Conservation (phyloP, 2,888 invertebrate genomes). For the Cheilosia pagana region DNA sequence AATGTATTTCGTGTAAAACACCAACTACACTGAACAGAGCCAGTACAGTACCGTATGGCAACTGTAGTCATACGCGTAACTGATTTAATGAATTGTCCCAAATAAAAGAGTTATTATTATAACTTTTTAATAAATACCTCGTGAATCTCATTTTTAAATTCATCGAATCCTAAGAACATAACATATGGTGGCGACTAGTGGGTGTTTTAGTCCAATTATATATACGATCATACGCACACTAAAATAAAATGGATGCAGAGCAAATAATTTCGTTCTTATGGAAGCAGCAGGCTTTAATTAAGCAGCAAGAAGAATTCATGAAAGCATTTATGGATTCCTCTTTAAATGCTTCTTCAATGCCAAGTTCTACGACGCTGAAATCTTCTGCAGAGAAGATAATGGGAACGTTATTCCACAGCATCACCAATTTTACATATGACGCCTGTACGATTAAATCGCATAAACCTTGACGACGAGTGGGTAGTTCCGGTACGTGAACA, state of each 20-base stretch:
- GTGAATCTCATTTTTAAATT: background rate
- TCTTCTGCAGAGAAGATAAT: conserved; percentile 43
- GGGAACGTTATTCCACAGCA: conserved; percentile 20
- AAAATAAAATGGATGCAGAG: conserved; percentile 9
- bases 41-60: too few relatives aligned
- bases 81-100: too few relatives aligned
- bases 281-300: conserved; percentile 16
- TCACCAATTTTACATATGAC: conserved; percentile 13
- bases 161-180: conserved; percentile 6
- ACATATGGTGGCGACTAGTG: conserved; percentile 37
- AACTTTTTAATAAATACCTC: background rate
- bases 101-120: background rate
- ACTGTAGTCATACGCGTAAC: too few relatives aligned
- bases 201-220: conserved; percentile 1
- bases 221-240: too few relatives aligned
- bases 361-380: conserved; percentile 9
- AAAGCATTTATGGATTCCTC: background rate
- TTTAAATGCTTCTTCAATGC: background rate
- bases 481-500: too few relatives aligned
- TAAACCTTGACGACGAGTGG: too few relatives aligned
- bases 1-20: too few relatives aligned
- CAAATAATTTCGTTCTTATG: conserved; percentile 9
- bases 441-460: too few relatives aligned
- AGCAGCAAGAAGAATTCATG: conserved; percentile 22
- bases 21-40: too few relatives aligned